Evolutionary conservation across 2,888 invertebrate species (phyloP).

Genomic region (Sesamia inferens): DNA sequence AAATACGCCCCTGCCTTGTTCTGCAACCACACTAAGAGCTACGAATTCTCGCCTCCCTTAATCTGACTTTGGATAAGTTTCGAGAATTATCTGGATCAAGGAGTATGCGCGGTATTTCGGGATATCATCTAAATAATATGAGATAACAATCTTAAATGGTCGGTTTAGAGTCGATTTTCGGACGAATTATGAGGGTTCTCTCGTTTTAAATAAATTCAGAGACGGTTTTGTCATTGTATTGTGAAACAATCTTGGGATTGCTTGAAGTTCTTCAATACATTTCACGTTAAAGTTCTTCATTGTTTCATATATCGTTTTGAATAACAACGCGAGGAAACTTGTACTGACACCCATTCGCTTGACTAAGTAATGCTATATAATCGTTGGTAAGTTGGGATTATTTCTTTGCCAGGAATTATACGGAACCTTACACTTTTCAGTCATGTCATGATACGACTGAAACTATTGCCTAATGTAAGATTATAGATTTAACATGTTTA

Average conservation of each 20-base stretch:
- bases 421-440: background rate
- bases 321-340: conserved; percentile 16
- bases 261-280: conserved; percentile 48
- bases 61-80: conserved; percentile 65
- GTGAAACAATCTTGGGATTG: conserved; percentile 47
- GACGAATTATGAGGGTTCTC: conserved; percentile 21
- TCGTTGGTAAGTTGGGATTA: background rate
- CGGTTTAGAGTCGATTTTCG: conserved; percentile 53
- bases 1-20: conserved; percentile 58
- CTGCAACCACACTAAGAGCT: conserved; percentile 64
- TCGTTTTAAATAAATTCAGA: conserved; percentile 46
- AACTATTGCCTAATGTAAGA: background rate
- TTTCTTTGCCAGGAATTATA: background rate
- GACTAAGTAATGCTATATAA: conserved; percentile 12
- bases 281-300: conserved; percentile 24
- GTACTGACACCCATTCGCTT: conserved; percentile 8
- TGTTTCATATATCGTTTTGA: conserved; percentile 34
- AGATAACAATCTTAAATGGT: conserved; percentile 46
- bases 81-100: conserved; percentile 65
- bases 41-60: conserved; percentile 63
- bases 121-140: conserved; percentile 53
- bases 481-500: no score
- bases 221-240: conserved; percentile 49
- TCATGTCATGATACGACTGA: background rate
- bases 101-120: conserved; percentile 55